Conservation (phyloP, 2,113 vertebrate species). For the Lepus americanus region DNA sequence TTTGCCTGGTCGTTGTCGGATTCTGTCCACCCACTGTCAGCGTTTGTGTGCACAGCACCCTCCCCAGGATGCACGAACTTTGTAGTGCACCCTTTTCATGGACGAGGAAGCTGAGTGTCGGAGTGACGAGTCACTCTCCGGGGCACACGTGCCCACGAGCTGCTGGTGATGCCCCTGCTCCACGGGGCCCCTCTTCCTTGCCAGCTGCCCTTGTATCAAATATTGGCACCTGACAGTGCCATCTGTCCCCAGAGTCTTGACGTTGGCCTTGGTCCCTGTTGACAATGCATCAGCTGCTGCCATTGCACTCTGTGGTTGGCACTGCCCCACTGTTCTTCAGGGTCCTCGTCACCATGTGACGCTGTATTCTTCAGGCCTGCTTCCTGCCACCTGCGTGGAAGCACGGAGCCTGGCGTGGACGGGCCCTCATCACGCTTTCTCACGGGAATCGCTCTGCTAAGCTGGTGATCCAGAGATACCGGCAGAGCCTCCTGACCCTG, state of each 20-base stretch:
- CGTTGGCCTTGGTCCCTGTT: not conserved
- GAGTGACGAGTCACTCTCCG: not conserved
- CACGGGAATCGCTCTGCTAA: not conserved
- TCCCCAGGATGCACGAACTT: too few species aligned
- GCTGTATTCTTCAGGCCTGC: not conserved
- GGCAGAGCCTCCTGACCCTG: not conserved
- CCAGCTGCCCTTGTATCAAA: not conserved
- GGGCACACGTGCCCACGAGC: not conserved
- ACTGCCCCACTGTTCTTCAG: not conserved
- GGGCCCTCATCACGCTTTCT: not conserved
- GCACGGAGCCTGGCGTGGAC: not conserved
- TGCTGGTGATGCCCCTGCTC: not conserved
- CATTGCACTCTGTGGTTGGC: not conserved
- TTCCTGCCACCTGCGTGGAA: not conserved
- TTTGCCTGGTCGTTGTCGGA: not conserved
- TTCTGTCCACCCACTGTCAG: not conserved
- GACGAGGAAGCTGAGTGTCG: not conserved
- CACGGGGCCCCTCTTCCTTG: not conserved
- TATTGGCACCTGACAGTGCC: not conserved
- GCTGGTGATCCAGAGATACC: not conserved
- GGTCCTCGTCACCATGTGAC: not conserved
- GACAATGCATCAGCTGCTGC: too few species aligned
- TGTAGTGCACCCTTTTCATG: not conserved
- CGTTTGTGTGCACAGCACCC: not conserved
- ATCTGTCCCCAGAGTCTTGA: accelerated